phyloP scores from a whole-genome alignment of 2,888 invertebrate genomes.

The Brachynemurus nebulosus region DNA sequence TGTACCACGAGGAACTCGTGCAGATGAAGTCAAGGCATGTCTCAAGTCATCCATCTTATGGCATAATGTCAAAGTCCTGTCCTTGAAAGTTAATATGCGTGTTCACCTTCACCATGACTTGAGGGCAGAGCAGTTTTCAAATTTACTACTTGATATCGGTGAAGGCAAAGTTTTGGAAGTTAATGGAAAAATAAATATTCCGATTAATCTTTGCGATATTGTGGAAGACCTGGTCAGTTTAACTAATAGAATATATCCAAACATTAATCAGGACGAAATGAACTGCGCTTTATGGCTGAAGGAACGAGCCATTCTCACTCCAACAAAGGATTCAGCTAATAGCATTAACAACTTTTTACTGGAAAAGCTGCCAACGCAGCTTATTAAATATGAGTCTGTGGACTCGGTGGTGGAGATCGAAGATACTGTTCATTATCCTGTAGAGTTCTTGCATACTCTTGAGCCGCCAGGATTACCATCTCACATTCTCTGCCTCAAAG shows the following conservation, averaged over 20 bases:
- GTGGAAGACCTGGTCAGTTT: constrained; percentile 7
- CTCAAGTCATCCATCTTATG: constrained; percentile 7
- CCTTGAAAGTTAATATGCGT: constrained; percentile 8
- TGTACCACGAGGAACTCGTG: constrained; percentile 10
- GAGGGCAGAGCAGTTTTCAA: background rate
- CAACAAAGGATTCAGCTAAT: constrained; percentile 11
- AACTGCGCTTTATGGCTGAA: background rate
- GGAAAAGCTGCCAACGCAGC: constrained; percentile 6
- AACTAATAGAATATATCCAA: constrained; percentile 4
- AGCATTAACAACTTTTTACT: constrained; percentile 2
- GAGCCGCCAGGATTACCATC: constrained; percentile 16
- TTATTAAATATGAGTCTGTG: constrained; percentile 12
- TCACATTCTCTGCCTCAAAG: constrained; percentile 14
- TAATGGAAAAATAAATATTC: constrained; percentile 4
- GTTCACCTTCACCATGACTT: background rate
- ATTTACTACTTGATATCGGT: background rate
- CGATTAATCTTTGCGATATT: constrained; percentile 1
- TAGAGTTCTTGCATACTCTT: constrained; percentile 14
- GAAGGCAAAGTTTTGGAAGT: background rate
- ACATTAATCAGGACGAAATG: background rate
- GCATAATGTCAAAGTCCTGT: constrained; percentile 5
- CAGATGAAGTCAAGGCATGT: constrained; percentile 10
- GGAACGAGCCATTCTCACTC: constrained; percentile 13
- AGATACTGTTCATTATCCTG: constrained; percentile 14
- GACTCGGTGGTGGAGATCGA: constrained; percentile 14